Conservation (phyloP, 1,140 invertebrate species). For the Pseudomyrmex sp. region DNA sequence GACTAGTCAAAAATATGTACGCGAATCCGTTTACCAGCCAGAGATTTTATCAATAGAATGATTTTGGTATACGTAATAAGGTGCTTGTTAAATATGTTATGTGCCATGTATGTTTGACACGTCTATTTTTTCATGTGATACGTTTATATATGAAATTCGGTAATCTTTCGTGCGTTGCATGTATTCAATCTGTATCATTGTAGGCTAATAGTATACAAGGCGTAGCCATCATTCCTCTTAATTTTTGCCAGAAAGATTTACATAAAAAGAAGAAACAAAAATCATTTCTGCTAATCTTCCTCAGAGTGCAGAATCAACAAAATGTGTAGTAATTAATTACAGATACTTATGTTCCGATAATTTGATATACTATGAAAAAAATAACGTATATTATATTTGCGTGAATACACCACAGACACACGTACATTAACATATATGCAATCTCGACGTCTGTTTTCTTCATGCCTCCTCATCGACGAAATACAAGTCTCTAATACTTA, state of each 20-base stretch:
- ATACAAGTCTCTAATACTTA: slow-evolving; percentile 51
- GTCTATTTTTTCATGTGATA: slow-evolving; percentile 46
- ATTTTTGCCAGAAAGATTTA: slow-evolving; percentile 46
- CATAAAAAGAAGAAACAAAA: slow-evolving; percentile 33
- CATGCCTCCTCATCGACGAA: slow-evolving; percentile 49
- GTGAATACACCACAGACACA: slow-evolving; percentile 6
- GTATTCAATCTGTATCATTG: slow-evolving; percentile 13
- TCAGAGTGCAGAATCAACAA: slow-evolving; percentile 53
- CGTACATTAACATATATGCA: too few species aligned
- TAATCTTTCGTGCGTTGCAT: slow-evolving; percentile 50
- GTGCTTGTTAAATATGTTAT: slow-evolving; percentile 43
- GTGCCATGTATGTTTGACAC: slow-evolving; percentile 52
- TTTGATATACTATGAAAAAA: slow-evolving; percentile 56
- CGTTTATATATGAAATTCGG: slow-evolving; percentile 40
- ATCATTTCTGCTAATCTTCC: slow-evolving; percentile 63
- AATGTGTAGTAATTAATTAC: slow-evolving; percentile 55
- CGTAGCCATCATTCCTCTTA: slow-evolving; percentile 76
- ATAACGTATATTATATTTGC: slow-evolving; percentile 62
- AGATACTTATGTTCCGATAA: slow-evolving; percentile 62
- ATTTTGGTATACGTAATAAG: slow-evolving; percentile 61
- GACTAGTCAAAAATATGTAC: slow-evolving; percentile 42
- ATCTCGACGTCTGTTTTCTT: slow-evolving; percentile 35
- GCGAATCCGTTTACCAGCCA: background rate
- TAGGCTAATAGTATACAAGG: slow-evolving; percentile 18
- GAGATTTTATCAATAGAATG: slow-evolving; percentile 33